phyloP scores from a whole-genome alignment of 2,888 invertebrate genomes.

The Oscheius sp. region DNA sequence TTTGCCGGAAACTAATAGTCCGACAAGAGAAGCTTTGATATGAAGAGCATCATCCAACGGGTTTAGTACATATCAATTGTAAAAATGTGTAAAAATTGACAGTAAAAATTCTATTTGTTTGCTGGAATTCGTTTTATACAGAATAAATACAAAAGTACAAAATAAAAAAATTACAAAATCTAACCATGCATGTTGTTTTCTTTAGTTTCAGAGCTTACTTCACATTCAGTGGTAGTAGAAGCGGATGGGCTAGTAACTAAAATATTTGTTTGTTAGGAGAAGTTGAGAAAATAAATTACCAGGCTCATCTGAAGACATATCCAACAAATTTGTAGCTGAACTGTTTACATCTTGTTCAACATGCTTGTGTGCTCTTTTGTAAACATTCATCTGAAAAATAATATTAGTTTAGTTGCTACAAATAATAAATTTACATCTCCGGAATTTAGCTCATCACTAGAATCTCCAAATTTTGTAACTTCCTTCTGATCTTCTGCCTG shows the following conservation, averaged over 20 bases:
- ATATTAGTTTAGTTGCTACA: background rate
- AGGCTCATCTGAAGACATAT: constrained; percentile 60
- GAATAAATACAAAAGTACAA: no score
- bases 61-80: background rate
- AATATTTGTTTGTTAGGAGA: background rate
- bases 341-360: constrained; percentile 53
- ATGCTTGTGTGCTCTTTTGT: constrained; percentile 61
- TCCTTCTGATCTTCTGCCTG: constrained; percentile 57
- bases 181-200: no score
- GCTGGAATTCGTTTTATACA: background rate
- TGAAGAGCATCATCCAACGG: constrained; percentile 1
- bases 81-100: no score
- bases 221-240: constrained; percentile 35
- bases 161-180: no score
- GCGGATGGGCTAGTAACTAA: constrained; percentile 24
- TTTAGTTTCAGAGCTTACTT: no score
- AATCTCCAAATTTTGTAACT: constrained; percentile 53
- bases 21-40: constrained; percentile 2
- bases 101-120: no score
- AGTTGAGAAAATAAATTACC: constrained; percentile 1
- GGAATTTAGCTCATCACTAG: constrained; percentile 64
- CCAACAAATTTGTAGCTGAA: constrained; percentile 47
- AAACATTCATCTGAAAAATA: constrained; percentile 64
- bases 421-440: constrained; percentile 56
- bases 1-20: background rate